These are phyloP conservation scores for Scolopax rusticola DNA, from an alignment of 2,797 vertebrate genomes.

Conservation along the genomic window DNA sequence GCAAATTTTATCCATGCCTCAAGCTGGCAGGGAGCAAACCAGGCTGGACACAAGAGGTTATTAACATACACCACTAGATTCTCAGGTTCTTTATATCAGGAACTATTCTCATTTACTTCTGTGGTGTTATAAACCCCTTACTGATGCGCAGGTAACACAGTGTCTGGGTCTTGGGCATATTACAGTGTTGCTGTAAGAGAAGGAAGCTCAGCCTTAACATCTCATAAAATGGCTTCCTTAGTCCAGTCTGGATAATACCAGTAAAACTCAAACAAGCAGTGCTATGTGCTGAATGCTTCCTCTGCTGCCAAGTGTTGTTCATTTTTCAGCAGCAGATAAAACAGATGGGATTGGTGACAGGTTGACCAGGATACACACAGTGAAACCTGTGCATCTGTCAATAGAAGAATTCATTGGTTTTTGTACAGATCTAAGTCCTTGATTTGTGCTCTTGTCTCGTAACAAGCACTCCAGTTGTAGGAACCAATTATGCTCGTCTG, in stretches of 20 bases:
- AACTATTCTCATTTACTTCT: not conserved
- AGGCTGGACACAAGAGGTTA: not conserved
- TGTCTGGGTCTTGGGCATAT: not conserved
- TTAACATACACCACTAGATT: not conserved
- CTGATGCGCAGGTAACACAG: not conserved
- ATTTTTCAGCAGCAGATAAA: not conserved
- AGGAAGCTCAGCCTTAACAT: not conserved
- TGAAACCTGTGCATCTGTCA: not conserved
- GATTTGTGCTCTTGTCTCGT: not conserved
- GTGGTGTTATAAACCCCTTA: not conserved
- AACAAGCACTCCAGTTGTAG: not conserved
- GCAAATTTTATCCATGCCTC: not conserved
- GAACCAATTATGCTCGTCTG: not conserved
- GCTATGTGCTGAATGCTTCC: not conserved
- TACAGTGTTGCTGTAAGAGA: not conserved
- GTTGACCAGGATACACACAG: not conserved
- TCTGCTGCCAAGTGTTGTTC: accelerated
- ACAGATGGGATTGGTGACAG: not conserved
- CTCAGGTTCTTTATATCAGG: not conserved
- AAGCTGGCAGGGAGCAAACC: not conserved
- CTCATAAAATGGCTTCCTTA: not conserved
- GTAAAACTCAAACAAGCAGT: not conserved
- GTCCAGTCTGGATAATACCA: not conserved
- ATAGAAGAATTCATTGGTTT: not conserved
- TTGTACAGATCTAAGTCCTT: not conserved